phyloP scores from a whole-genome alignment of 2,797 vertebrate species.

The Lindbergichthys nudifrons region DNA sequence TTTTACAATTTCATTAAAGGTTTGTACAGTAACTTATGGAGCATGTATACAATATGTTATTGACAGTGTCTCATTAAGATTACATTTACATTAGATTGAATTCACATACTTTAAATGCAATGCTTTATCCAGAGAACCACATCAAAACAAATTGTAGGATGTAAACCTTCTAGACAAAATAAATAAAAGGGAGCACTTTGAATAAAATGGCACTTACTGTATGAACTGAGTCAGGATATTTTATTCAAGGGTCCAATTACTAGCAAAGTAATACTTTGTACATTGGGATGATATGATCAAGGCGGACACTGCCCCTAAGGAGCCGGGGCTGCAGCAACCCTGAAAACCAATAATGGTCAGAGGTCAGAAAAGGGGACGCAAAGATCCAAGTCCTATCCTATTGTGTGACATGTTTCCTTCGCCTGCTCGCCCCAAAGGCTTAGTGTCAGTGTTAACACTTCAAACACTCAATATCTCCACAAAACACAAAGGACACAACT shows the following conservation, averaged over 20 bases:
- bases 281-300: conserved; percentile 78
- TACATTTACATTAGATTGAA: conserved; percentile 8
- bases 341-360: conserved; percentile 83
- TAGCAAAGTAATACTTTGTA: conserved; percentile 46
- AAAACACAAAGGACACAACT: conserved; percentile 88
- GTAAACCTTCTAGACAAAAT: conserved; percentile 13
- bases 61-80: conserved; percentile 14
- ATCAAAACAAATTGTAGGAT: not conserved
- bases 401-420: conserved; percentile 86
- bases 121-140: not conserved
- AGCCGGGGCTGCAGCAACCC: conserved; percentile 77
- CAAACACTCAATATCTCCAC: conserved; percentile 89
- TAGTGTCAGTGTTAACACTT: conserved; percentile 89
- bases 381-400: conserved; percentile 87
- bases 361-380: conserved; percentile 83
- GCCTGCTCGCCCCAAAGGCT: conserved; percentile 85
- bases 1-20: conserved; percentile 31
- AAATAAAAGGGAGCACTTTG: conserved; percentile 1
- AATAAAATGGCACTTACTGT: conserved; percentile 15
- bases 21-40: conserved; percentile 31
- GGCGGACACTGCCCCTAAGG: conserved; percentile 80
- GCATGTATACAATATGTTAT: conserved; percentile 17
- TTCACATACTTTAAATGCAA: not conserved
- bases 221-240: conserved; percentile 21
- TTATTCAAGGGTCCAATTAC: conserved; percentile 44